Evolutionary conservation across 2,797 vertebrate species (phyloP).

Genomic region (Anolis apletophallus): DNA sequence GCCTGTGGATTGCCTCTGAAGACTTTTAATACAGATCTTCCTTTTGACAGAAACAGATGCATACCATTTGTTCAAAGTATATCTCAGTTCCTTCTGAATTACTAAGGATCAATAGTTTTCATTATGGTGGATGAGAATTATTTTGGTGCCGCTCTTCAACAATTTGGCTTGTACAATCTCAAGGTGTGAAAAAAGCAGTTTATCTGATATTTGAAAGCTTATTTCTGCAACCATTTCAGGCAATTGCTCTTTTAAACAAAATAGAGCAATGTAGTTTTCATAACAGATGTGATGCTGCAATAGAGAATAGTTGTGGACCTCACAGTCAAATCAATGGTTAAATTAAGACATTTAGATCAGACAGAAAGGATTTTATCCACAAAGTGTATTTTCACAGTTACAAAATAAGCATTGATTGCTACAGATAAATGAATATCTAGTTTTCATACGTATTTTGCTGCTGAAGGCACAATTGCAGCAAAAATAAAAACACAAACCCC

Average conservation of each 20-base stretch:
- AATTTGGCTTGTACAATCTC: slow-evolving; percentile 6
- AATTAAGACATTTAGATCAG: slow-evolving; percentile 23
- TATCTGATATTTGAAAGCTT: slow-evolving; percentile 26
- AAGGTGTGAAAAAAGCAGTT: slow-evolving; percentile 5
- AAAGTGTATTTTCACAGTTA: slow-evolving; percentile 5
- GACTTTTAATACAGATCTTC: neutral
- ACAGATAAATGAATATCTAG: neutral
- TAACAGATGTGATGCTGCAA: slow-evolving; percentile 12
- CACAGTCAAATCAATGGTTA: slow-evolving; percentile 25
- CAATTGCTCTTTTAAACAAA: slow-evolving; percentile 35
- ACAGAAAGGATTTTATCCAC: slow-evolving; percentile 2
- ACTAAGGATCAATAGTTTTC: slow-evolving; percentile 37
- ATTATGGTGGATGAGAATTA: slow-evolving; percentile 38
- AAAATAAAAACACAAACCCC: neutral
- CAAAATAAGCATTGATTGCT: slow-evolving; percentile 40
- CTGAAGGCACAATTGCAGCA: slow-evolving; percentile 27
- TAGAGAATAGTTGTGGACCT: slow-evolving; percentile 7
- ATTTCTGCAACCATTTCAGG: slow-evolving; percentile 15
- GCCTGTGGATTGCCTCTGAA: neutral
- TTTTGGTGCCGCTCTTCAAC: neutral
- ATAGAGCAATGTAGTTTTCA: slow-evolving; percentile 17
- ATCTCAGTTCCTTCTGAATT: slow-evolving; percentile 18
- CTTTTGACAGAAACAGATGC: slow-evolving; percentile 2
- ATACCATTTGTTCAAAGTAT: slow-evolving; percentile 19
- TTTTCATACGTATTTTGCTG: slow-evolving; percentile 8